A percentile compares a stretch with the other conserved stretches of the same genome.
phyloP scores from a whole-genome alignment of 2,113 vertebrate species.

The Diglossa brunneiventris region DNA sequence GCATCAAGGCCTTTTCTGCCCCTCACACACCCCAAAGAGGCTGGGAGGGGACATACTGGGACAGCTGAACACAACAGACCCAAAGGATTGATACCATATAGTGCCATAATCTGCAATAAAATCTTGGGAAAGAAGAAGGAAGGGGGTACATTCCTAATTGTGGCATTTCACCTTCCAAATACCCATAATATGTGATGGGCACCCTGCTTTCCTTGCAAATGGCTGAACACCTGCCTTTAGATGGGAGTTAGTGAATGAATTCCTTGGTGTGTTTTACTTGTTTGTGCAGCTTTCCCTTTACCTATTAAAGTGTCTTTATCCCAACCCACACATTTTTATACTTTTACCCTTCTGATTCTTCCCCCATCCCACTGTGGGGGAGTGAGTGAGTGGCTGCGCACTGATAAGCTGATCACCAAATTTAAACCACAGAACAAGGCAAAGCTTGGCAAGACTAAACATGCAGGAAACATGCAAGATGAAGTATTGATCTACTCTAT shows the following conservation, averaged over 20 bases:
- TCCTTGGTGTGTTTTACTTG: background rate
- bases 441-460: background rate
- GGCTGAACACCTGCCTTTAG: background rate
- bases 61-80: background rate
- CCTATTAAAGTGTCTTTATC: background rate
- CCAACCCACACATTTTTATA: background rate
- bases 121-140: background rate
- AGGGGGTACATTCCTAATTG: too few relatives aligned
- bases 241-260: background rate
- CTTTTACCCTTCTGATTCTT: background rate
- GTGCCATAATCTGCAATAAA: background rate
- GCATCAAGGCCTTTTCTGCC: background rate
- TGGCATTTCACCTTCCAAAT: background rate
- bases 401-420: background rate
- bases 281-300: background rate
- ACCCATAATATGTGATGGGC: rapidly evolving
- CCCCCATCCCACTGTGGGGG: rapidly evolving
- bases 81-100: background rate
- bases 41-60: background rate
- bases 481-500: background rate
- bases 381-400: background rate
- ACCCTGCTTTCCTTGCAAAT: background rate
- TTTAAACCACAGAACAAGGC: background rate
- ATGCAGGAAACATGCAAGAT: background rate
- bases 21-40: background rate